phyloP scores from a whole-genome alignment of 2,797 vertebrate genomes.

The Gymnothorax reevesii region DNA sequence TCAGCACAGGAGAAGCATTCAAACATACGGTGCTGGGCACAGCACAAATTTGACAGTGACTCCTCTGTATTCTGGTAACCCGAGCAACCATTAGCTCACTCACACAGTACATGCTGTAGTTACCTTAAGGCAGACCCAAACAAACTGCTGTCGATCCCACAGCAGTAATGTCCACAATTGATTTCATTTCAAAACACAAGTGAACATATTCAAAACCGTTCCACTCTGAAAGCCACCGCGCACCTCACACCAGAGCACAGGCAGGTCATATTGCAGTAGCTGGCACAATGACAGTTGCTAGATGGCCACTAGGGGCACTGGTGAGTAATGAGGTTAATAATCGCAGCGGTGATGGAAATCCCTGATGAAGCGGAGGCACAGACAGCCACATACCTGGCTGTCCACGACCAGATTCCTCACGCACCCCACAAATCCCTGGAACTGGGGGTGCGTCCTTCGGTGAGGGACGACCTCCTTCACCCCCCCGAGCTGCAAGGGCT shows the following conservation, averaged over 20 bases:
- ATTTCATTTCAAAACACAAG: background rate
- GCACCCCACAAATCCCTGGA: conserved; percentile 81
- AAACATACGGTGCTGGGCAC: background rate
- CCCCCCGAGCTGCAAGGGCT: conserved; percentile 86
- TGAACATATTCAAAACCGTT: background rate
- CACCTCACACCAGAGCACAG: background rate
- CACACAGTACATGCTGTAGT: background rate
- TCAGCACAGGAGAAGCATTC: background rate
- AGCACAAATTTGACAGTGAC: background rate
- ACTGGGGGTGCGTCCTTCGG: conserved; percentile 53
- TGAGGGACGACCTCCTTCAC: conserved; percentile 71
- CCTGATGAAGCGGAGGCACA: background rate
- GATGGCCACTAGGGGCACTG: background rate
- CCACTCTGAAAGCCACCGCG: background rate
- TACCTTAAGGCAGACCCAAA: background rate
- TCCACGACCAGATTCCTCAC: conserved; percentile 81
- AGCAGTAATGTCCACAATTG: background rate
- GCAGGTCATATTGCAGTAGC: background rate
- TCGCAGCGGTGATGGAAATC: no score
- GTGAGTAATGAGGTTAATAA: background rate
- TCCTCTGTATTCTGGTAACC: background rate
- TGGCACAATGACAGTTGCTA: background rate
- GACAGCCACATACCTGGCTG: conserved; percentile 73
- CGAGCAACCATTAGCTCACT: background rate
- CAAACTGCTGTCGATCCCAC: background rate